phyloP scores from a whole-genome alignment of 1,140 invertebrate species.

The Drosophila asahinai region DNA sequence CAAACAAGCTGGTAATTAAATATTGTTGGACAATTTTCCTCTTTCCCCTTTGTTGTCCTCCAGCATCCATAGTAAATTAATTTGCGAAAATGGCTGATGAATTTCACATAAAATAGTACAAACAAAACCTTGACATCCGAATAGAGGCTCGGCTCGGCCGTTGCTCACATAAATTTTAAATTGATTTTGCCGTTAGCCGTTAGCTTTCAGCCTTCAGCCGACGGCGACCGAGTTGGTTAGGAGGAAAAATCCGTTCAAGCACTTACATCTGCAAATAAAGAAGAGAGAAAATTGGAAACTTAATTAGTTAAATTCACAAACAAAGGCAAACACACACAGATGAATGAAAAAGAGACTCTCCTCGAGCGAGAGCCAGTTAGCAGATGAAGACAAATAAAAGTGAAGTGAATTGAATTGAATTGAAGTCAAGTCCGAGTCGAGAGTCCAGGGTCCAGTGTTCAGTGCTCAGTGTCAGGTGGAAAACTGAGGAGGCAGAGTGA shows the following conservation, averaged over 20 bases:
- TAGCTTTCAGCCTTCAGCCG: slow-evolving; percentile 8
- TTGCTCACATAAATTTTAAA: slow-evolving; percentile 25
- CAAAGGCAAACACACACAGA: slow-evolving; percentile 50
- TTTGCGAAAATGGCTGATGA: slow-evolving; percentile 31
- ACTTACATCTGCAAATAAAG: slow-evolving; percentile 81
- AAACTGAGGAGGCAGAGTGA: slow-evolving; percentile 17
- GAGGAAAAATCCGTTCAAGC: slow-evolving; percentile 33
- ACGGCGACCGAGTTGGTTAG: not conserved
- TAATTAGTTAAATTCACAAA: slow-evolving; percentile 75
- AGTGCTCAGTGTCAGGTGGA: slow-evolving; percentile 28
- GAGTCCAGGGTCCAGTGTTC: slow-evolving; percentile 3
- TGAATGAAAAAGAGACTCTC: slow-evolving; percentile 29
- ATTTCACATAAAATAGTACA: slow-evolving; percentile 24
- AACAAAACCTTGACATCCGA: slow-evolving; percentile 43
- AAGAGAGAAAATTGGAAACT: slow-evolving; percentile 61
- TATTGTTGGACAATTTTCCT: slow-evolving; percentile 15
- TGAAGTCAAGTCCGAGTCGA: slow-evolving; percentile 31
- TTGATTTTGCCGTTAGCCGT: slow-evolving; percentile 27
- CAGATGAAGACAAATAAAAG: slow-evolving; percentile 58
- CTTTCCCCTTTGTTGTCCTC: slow-evolving; percentile 6
- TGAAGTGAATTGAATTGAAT: slow-evolving; percentile 59
- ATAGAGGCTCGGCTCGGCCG: slow-evolving; percentile 6
- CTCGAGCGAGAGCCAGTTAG: slow-evolving; percentile 25
- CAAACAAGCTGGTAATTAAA: slow-evolving; percentile 15
- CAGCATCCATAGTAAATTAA: slow-evolving; percentile 34